Evolutionary conservation across 1,140 invertebrate genomes (phyloP), one percentile per base, ranked within the genome.

Genomic region (Bradysia coprophila): DNA sequence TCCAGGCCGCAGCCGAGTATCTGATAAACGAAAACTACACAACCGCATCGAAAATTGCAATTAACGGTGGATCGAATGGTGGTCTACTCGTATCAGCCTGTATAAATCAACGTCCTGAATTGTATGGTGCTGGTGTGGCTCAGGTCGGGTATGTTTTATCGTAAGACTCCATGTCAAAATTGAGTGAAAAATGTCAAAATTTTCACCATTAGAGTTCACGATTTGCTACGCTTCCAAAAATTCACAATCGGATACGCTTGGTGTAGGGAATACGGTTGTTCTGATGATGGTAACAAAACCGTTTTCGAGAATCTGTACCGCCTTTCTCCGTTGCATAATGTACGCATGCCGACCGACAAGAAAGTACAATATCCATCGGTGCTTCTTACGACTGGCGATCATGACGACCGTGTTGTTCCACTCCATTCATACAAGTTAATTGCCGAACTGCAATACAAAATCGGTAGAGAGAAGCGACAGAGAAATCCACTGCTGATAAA

Each of bases 241-340:
- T 92, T 91, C 54, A 92, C 87, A 0, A 84, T 89, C 52, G 88
- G 86, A 6, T 75, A 79, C 56, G 77, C 81, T n/a, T 92, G 88
- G 88, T 71, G 13, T n/a, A n/a, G n/a, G n/a, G n/a, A n/a, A n/a
- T n/a, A n/a, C n/a, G n/a, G n/a, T n/a, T n/a, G n/a, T n/a, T 77
- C 81, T 2, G 88, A 92, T 60, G 92, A 76, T 61, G 88, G 88
- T 1, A 75, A 67, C 57, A 58, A 68, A 37, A 71, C 81, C 38
- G 71, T 88, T 44, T 91, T 90, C 56, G 61, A 80, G 33, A 80
- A 75, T 61, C 53, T 89, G 8, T 64, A 73, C 10, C 85, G 84
- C 62, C 86, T 79, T 62, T 91, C 87, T 86, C n/a, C n/a, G n/a
- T n/a, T n/a, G n/a, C n/a, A n/a, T n/a, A n/a, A n/a, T n/a, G n/a